Base-by-base conservation (phyloP, 2,888 invertebrate genomes). In the Portevinia maculata region DNA sequence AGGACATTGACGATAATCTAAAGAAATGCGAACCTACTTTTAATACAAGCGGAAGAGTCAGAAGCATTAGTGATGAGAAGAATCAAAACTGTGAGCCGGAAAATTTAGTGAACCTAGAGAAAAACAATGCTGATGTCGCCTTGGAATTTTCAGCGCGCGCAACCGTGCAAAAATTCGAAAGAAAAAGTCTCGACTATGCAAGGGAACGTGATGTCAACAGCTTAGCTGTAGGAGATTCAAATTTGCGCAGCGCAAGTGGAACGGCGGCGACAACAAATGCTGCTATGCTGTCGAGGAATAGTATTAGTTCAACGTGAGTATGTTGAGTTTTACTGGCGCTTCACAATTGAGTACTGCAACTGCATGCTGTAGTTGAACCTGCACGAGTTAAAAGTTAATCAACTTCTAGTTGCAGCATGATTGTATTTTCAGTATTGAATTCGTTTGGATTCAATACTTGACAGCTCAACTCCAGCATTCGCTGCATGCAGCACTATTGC, bases 21-120 rank as follows among this genome's bases (percentile, higher is more conserved):
- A 89, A 89, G 46, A 89, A 87, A 15, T 76, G 44, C 28, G 59
- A 65, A 7, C 32, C 44, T 0, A 19, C 28, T 15, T 76, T 73
- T 59, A 67, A 60, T 1, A 39, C 48, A 8, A 44, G 53, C 13
- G 59, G 50, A 9, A 65, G 71, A 41, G 87, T 89, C 19, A 87
- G 90, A 46, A 88, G 91, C 71, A 90, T 90, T 52, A 91, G 91
- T 71, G 91, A 91, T 86, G 91, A 91, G 78, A 91, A 91, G 81
- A 91, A 91, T 87, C 91, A 91, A 87, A 91, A 91, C 60, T 86
- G 79, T 59, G 76, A 81, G 7, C 60, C 84, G 0, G 79, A 81
- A 52, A 67, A 64, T 39, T 19, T 75, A 5, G 57, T 46, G n/a
- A 76, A 67, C 28, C 19, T 74, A 5, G 62, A 60, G 8, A 84